These are phyloP conservation scores for Bubo scandiacus DNA, from an alignment of 2,113 vertebrate species.

Conservation along the genomic window DNA sequence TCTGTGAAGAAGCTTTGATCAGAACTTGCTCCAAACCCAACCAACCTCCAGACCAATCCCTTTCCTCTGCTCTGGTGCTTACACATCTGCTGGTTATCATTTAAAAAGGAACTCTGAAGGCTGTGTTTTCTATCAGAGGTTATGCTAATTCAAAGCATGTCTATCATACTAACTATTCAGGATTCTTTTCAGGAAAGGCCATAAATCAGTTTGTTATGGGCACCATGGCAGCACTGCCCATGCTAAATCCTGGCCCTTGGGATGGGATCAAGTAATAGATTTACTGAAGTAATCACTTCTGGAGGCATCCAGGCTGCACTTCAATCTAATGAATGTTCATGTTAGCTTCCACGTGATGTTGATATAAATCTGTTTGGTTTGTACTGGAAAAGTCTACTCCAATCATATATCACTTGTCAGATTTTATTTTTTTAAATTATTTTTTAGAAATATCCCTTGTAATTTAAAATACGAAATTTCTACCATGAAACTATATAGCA, in stretches of 20 bases:
- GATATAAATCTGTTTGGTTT: not conserved
- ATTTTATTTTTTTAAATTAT: no score
- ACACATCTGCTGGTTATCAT: not conserved
- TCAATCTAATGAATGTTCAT: not conserved
- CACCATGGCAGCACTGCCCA: not conserved
- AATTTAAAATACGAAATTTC: not conserved
- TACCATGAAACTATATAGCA: not conserved
- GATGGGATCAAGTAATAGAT: not conserved
- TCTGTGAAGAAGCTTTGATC: not conserved
- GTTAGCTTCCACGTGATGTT: rapidly evolving
- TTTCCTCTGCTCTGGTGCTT: not conserved
- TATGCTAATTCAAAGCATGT: not conserved
- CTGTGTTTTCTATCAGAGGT: not conserved
- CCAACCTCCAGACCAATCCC: not conserved
- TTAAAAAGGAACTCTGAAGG: not conserved
- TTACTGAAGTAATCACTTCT: not conserved
- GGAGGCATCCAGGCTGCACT: not conserved
- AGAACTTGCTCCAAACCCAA: not conserved
- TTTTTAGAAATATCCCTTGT: not conserved
- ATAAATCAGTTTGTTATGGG: not conserved
- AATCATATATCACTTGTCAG: not conserved
- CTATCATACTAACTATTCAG: not conserved
- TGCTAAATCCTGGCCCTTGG: not conserved
- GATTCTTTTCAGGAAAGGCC: not conserved
- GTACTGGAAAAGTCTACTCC: not conserved